phyloP scores from a whole-genome alignment of 2,113 vertebrate genomes.

The Chiloscyllium plagiosum region DNA sequence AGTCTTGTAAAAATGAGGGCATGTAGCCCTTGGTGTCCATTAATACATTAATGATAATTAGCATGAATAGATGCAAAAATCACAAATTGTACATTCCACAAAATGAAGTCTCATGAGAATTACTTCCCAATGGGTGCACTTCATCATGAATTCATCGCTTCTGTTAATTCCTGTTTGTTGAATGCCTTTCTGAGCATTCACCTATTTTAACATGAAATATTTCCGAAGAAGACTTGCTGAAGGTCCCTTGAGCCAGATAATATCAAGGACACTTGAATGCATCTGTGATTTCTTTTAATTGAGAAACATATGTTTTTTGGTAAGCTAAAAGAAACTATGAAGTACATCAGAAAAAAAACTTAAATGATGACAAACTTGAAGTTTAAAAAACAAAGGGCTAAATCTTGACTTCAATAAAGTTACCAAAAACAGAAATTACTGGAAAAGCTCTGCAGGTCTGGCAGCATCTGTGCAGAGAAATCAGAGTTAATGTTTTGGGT shows the following conservation, averaged over 20 bases:
- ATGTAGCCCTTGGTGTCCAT: neutral
- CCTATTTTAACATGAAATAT: neutral
- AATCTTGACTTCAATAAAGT: neutral
- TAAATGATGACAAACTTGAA: neutral
- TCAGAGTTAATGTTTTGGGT: too few species aligned
- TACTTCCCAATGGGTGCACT: neutral
- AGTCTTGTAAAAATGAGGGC: neutral
- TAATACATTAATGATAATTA: conserved; percentile 4
- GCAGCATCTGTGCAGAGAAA: too few species aligned
- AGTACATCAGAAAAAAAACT: neutral
- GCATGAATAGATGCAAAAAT: neutral
- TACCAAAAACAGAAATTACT: too few species aligned
- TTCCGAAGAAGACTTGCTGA: conserved; percentile 4
- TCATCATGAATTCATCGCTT: neutral
- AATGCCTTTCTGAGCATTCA: neutral
- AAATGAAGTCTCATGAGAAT: neutral
- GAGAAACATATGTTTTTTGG: neutral
- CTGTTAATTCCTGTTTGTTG: conserved; percentile 15
- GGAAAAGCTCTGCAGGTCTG: too few species aligned
- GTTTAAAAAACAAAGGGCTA: neutral
- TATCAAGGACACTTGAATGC: neutral
- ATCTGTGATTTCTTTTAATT: neutral
- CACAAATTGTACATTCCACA: neutral
- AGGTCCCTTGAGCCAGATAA: neutral
- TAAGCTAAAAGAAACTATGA: neutral